These are phyloP conservation scores for Anthoscopus minutus DNA, from an alignment of 2,113 vertebrate genomes.

Conservation along the genomic window DNA sequence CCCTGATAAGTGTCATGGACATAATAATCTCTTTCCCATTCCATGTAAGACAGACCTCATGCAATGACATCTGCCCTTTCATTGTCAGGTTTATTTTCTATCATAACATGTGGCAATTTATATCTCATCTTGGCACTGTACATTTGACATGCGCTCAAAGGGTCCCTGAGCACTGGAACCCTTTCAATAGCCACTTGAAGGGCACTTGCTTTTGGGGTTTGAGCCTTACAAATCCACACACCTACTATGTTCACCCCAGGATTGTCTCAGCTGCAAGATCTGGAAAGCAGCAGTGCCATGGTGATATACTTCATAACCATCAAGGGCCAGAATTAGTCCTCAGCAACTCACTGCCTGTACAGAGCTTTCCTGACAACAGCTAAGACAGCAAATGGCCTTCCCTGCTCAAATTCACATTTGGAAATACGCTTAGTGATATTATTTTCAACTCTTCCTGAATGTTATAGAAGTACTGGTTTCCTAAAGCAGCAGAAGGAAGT, in stretches of 20 bases:
- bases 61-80: not conserved
- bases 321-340: not conserved
- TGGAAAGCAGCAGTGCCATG: not conserved
- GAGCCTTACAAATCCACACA: not conserved
- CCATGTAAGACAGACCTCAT: not conserved
- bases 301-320: not conserved
- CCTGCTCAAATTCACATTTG: not conserved
- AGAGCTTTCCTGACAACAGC: not conserved
- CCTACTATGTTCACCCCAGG: not conserved
- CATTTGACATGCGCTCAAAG: not conserved
- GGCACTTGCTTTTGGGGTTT: not conserved
- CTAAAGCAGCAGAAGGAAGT: not conserved
- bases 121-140: not conserved
- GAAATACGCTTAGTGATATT: slow-evolving; percentile 22
- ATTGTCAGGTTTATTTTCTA: not conserved
- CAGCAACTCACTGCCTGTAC: not conserved
- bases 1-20: not conserved
- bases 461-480: not conserved
- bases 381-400: not conserved
- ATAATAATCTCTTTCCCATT: not conserved
- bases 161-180: not conserved
- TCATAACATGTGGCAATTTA: not conserved
- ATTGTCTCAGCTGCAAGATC: not conserved
- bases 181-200: not conserved
- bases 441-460: slow-evolving; percentile 53